These are phyloP conservation scores for Cotesia typhae DNA, from an alignment of 1,140 invertebrate species.

Conservation along the genomic window DNA sequence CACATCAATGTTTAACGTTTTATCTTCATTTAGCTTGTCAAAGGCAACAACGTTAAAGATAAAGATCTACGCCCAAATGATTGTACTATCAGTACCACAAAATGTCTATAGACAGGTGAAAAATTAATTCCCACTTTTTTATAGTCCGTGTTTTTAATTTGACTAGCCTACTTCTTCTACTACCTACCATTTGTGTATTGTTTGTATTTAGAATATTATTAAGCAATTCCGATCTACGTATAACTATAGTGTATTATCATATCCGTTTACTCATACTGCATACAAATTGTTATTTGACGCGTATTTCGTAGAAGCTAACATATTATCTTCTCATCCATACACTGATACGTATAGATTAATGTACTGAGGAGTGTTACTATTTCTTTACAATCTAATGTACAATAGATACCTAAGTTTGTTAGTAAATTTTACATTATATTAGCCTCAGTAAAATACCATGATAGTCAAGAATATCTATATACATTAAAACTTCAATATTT, in stretches of 20 bases:
- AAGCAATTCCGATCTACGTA: background rate
- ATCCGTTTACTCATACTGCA: too few species aligned
- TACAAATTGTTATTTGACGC: too few species aligned
- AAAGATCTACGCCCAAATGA: constrained; percentile 10
- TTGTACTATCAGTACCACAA: constrained; percentile 4
- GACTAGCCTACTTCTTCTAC: background rate
- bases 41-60: constrained; percentile 1
- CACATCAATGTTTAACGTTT: background rate
- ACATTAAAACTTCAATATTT: background rate
- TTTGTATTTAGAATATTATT: background rate
- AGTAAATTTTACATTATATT: too few species aligned
- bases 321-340: too few species aligned
- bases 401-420: too few species aligned
- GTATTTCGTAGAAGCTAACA: too few species aligned
- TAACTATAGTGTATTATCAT: too few species aligned
- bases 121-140: background rate
- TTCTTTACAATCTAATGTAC: too few species aligned
- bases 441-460: too few species aligned
- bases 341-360: too few species aligned
- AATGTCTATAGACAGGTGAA: background rate
- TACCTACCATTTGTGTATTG: background rate
- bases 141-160: constrained; percentile 4
- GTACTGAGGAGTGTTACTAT: too few species aligned
- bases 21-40: background rate
- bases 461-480: too few species aligned